Percentiles rank a stretch among this genome's conserved stretches.
phyloP scores from a whole-genome alignment of 2,888 invertebrate genomes.

The Timema cristinae region DNA sequence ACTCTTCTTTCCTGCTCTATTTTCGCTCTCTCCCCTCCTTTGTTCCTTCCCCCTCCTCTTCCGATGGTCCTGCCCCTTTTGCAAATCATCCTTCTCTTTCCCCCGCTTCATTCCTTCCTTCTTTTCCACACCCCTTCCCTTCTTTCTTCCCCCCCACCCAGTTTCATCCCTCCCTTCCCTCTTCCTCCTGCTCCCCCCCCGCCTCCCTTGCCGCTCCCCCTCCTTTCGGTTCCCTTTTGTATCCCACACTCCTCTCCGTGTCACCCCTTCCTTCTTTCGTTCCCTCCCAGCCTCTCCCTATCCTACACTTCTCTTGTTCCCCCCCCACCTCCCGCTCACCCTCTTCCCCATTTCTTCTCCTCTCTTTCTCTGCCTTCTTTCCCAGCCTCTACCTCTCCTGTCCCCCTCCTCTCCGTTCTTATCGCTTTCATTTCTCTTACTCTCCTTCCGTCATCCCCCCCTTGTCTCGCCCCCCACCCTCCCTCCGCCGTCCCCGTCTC shows the following conservation, averaged over 20 bases:
- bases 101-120: neutral
- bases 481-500: no score
- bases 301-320: no score
- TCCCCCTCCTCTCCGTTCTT: no score
- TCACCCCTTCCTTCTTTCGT: neutral
- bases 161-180: no score
- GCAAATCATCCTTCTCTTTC: neutral
- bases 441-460: no score
- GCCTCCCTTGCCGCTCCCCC: neutral
- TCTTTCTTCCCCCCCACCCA: neutral
- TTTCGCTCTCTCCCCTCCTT: neutral
- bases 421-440: no score
- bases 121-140: neutral
- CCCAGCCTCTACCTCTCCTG: no score
- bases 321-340: neutral
- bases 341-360: neutral
- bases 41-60: no score
- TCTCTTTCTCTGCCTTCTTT: no score
- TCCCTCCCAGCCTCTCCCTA: neutral
- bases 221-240: neutral
- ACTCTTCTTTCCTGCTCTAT: neutral
- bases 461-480: no score
- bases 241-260: neutral
- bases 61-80: neutral
- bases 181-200: no score